Evolutionary conservation across 2,797 vertebrate genomes (phyloP), one percentile per base, ranked within the genome.

Genomic region (Cyclura pinguis): DNA sequence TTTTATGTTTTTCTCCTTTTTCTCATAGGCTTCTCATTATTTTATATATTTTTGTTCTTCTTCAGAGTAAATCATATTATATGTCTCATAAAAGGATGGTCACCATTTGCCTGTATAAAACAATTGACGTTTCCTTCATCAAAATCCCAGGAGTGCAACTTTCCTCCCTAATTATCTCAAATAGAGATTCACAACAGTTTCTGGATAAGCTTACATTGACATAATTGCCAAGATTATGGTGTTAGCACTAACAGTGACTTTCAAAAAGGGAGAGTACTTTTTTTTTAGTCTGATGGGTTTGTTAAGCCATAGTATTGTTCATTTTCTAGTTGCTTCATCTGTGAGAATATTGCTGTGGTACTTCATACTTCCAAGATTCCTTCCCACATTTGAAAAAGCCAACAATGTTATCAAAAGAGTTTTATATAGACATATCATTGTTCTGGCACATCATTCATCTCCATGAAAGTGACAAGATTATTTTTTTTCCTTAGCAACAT

Each of bases 31-130:
- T 55, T 86, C 20, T 73, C 77, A 76, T n/a, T 73, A 4, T 90
- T 47, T 50, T 62, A 69, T 69, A 69, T 50, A 81, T 16, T n/a
- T 59, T 92, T 72, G 38, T 89, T 18, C 29, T 32, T 2, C 73
- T 74, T 91, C 82, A 81, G 89, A 88, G 52, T 92, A 92, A 94
- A 91, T 91, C 67, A 93, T 32, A 78, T 74, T 88, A 72, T 12
- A 2, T 10, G 10, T 72, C 74, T 91, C 74, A 84, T 84, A 57
- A 91, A 88, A 78, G 47, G n/a, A 72, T 47, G 64, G 50, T 78
- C 78, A 84, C 52, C 85, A 74, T 52, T 67, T 78, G 1, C 91
- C 88, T 86, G 20, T 89, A 6, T 84, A 85, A 83, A 69, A 86
- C 59, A 57, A 47, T 78, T 59, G 47, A 86, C 84, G 84, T 91